Evolutionary conservation across 1,140 invertebrate species (phyloP), one percentile per base, ranked within the genome.

Genomic region (Lordiphosa clarofinis): DNA sequence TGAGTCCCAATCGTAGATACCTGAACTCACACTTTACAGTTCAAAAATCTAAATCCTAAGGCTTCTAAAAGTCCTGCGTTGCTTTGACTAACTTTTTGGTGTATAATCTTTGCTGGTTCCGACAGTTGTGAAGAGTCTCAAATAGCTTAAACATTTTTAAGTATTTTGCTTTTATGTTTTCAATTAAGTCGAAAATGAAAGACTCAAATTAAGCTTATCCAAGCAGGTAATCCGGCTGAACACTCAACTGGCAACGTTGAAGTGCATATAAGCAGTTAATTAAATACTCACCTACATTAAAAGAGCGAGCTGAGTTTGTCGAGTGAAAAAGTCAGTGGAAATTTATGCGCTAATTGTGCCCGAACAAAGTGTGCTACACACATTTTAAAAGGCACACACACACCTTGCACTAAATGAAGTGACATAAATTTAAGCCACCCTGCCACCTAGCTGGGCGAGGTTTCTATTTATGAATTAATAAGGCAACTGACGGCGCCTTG

Each of bases 401-500:
- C 4, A 31, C 5, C 28, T 24, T 12, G 10, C 9, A 19, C 12
- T n/a, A 55, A 71, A 63, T 53, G 37, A 67, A 63, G 58, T 84
- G 57, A 71, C 57, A 70, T 70, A 59, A 70, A 76, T 73, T 78
- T 65, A 64, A 57, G 50, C 42, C 57, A 53, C 28, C 59, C 43
- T 35, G 44, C 40, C 46, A 28, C 28, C 52, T 60, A 61, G 68
- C 73, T 76, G 56, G 58, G 48, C 39, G 33, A 70, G 73, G 59
- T 70, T 55, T 54, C 48, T 68, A 82, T 78, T 84, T 78, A 73
- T 84, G 78, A 78, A 84, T 84, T 73, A 84, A 84, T 84, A 78
- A 84, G 69, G 58, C 79, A 66, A 64, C 58, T 72, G 78, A 63
- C 68, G 46, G 38, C 37, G 35, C 46, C 67, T 63, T 62, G 40